Conservation (phyloP, 2,888 invertebrate species). For the Alentia gelatinosa region DNA sequence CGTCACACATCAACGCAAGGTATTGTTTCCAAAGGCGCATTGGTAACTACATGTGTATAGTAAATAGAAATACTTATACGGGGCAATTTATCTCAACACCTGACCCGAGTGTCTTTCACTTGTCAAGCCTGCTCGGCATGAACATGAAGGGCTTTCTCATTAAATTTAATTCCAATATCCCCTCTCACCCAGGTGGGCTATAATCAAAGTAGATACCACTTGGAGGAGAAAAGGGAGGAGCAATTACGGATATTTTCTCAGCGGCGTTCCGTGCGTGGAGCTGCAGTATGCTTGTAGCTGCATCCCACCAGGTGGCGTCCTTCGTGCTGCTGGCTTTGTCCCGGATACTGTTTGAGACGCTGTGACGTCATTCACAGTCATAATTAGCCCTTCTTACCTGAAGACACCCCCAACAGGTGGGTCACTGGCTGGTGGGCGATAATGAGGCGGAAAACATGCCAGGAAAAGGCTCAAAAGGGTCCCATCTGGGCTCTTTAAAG, state of each 20-base stretch:
- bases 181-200: not conserved
- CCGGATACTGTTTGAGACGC: not conserved
- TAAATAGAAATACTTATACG: not conserved
- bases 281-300: not conserved
- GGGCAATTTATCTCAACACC: not conserved
- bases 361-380: not conserved
- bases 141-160: not conserved
- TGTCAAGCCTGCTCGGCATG: not conserved
- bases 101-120: not conserved
- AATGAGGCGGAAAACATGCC: conserved; percentile 4
- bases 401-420: not conserved
- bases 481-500: conserved; percentile 3
- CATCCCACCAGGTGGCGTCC: not conserved
- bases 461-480: not conserved
- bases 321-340: not conserved
- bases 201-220: not conserved
- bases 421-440: not conserved
- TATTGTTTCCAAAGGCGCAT: too few relatives aligned
- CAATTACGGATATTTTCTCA: not conserved
- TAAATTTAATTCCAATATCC: not conserved
- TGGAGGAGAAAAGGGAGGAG: not conserved
- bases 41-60: not conserved
- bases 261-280: not conserved
- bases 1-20: too few relatives aligned
- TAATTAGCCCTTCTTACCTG: not conserved